Conservation (phyloP, 2,797 vertebrate genomes). For the Notamacropus eugenii region DNA sequence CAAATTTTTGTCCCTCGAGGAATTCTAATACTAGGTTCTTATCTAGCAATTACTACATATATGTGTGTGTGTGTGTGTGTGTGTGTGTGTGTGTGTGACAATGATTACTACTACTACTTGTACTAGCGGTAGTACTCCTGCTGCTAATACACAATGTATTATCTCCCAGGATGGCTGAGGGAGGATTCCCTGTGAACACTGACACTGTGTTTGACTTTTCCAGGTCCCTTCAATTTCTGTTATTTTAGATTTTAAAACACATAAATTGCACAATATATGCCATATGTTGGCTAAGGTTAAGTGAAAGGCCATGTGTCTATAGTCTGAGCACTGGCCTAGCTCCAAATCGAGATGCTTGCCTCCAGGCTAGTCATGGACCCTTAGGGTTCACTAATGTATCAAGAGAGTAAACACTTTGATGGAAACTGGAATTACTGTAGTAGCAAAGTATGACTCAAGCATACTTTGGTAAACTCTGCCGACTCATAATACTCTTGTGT, state of each 20-base stretch:
- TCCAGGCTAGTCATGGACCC: neutral
- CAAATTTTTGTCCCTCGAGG: neutral
- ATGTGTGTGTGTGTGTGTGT: too few species aligned
- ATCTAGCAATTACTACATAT: neutral
- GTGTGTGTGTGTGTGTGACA: too few species aligned
- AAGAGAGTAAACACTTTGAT: neutral
- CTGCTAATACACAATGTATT: neutral
- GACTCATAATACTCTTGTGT: neutral
- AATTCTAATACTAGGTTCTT: neutral
- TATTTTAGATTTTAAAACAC: neutral
- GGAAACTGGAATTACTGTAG: neutral
- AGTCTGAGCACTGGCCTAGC: neutral
- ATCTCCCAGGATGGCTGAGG: neutral
- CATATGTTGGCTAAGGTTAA: neutral
- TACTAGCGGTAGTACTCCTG: neutral
- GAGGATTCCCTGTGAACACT: neutral
- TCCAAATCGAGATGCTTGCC: neutral
- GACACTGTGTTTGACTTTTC: neutral
- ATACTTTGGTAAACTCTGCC: neutral
- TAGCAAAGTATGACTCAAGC: neutral
- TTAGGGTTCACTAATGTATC: neutral
- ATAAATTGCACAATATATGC: neutral
- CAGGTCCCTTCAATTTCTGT: neutral
- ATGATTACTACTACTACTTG: neutral
- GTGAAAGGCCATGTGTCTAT: neutral